Evolutionary conservation across 2,113 vertebrate species (phyloP), one percentile per base, ranked within the genome.

Genomic region (Lophura nycthemera): DNA sequence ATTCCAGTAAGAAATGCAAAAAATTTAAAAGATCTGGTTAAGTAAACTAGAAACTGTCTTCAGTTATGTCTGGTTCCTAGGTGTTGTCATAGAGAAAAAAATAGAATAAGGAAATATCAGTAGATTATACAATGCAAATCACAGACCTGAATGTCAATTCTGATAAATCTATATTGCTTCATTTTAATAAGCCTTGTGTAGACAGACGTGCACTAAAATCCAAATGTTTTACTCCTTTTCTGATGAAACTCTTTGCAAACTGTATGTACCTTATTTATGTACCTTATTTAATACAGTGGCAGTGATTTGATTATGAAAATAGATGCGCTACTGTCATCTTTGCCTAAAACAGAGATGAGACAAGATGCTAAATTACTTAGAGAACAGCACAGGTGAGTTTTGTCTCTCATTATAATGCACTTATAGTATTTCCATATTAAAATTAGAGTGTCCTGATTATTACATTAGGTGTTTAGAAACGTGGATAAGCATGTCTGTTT

Each of bases 271-370:
- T 52, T 52, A 52, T 70, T 1, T 47, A 4, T 94, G 8, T 96
- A 73, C 15, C 60, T 91, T 92, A 24, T 64, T 92, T 93, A 83
- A 45, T 91, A 19, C 72, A 99, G 99, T 50, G 97, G 98, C 84
- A 99, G 98, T 91, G 98, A 99, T 96, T 96, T 99, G 75, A 91
- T 99, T 83, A 99, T 99, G 99, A 99, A 99, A 97, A 97, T 99
- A 56, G 98, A 99, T 89, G 98, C 98, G 15, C 98, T 99, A 10
- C 89, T 99, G 47, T 98, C 98, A 1, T 98, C 99, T 59, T 97
- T 98, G 90, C 98, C 98, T 79, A 98, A 98, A 94, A 98, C 83
- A 83, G 98, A 98, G 47, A 63, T 95, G 88, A 98, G 98, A 67
- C 98, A 97, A 92, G 97, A 98, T 40, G 66, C 98, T 89, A 94